phyloP scores from a whole-genome alignment of 92 coral and sea anemone species.

The Epizoanthus scotinus region DNA sequence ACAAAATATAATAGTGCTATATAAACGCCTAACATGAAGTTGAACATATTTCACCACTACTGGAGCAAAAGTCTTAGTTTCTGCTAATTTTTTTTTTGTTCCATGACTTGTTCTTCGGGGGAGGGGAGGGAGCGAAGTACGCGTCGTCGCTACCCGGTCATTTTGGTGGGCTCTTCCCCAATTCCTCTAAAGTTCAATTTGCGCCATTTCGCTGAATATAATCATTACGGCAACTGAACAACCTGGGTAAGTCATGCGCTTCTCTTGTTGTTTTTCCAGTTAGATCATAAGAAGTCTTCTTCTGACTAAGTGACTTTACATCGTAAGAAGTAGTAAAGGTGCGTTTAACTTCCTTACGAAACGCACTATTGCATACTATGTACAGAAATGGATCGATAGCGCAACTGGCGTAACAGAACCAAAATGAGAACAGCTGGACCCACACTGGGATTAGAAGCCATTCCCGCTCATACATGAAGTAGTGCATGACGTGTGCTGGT shows the following conservation, averaged over 20 bases:
- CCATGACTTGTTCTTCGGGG: no score
- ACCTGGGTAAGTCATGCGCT: no score
- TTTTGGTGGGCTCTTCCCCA: neutral
- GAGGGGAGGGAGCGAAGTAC: no score
- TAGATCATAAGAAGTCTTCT: neutral
- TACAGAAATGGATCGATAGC: slow-evolving; percentile 75
- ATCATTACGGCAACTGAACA: neutral
- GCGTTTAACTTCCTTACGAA: slow-evolving; percentile 37
- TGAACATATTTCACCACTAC: no score
- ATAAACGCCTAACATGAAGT: no score
- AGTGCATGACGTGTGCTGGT: slow-evolving; percentile 77
- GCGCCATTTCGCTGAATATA: neutral
- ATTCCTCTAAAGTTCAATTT: neutral
- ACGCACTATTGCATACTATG: slow-evolving; percentile 28
- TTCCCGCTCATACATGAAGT: slow-evolving; percentile 28
- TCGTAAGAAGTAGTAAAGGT: neutral
- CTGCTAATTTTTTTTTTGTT: no score
- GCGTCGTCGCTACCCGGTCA: no score
- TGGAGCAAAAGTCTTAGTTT: no score
- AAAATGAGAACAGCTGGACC: slow-evolving; percentile 60
- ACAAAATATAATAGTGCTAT: no score
- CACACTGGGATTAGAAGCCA: slow-evolving; percentile 39
- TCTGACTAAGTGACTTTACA: neutral
- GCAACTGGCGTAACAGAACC: slow-evolving; percentile 70
- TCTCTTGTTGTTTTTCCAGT: neutral